phyloP scores from a whole-genome alignment of 2,888 invertebrate genomes.

The Ryuthela nishihirai region DNA sequence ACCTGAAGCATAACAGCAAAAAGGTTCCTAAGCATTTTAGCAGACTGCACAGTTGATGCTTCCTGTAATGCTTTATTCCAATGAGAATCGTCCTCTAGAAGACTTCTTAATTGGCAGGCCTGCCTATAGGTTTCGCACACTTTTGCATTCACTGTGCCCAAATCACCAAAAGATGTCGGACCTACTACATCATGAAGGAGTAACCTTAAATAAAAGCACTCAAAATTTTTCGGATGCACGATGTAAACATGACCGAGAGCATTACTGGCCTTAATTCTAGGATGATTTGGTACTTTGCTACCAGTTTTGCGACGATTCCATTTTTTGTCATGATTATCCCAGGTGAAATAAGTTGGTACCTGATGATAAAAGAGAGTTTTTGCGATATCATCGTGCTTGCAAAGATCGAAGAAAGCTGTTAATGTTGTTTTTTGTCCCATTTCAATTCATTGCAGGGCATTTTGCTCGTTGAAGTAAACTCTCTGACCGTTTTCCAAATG shows the following conservation, averaged over 20 bases:
- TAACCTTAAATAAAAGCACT: too few relatives aligned
- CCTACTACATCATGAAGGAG: background rate
- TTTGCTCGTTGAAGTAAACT: background rate
- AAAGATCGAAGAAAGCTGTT: background rate
- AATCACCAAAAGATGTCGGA: too few relatives aligned
- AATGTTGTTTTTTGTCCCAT: background rate
- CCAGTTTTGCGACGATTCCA: too few relatives aligned
- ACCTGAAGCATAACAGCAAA: background rate
- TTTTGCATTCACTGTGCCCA: too few relatives aligned
- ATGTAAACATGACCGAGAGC: too few relatives aligned
- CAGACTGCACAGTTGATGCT: background rate
- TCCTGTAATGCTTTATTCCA: background rate
- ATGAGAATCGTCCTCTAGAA: too few relatives aligned
- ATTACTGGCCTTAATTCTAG: too few relatives aligned
- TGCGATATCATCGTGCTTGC: background rate
- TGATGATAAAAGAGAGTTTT: slow-evolving; percentile 1
- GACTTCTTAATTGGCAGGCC: background rate
- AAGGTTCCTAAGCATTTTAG: background rate
- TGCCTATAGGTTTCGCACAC: too few relatives aligned
- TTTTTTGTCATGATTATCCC: too few relatives aligned
- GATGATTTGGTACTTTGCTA: too few relatives aligned
- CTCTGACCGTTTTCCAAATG: slow-evolving; percentile 7
- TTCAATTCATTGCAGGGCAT: background rate
- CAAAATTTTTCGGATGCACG: too few relatives aligned
- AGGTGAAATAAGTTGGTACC: too few relatives aligned